Base-by-base conservation (phyloP, 2,888 invertebrate genomes). In the Lithosia quadra region DNA sequence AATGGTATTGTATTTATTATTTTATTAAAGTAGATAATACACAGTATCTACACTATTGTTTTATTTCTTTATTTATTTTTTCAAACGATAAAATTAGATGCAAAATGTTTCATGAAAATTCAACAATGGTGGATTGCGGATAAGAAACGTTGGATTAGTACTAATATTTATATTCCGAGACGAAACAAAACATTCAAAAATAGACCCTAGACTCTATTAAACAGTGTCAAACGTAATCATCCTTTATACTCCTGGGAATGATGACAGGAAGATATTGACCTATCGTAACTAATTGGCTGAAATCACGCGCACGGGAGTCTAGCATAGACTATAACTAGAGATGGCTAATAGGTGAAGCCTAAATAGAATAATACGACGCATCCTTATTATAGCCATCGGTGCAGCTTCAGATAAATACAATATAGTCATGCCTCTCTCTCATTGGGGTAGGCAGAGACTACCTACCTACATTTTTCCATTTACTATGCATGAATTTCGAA, bases 361-460 rank as follows among this genome's bases (percentile, higher is more conserved):
- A 89, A 96, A 96, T 96, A 95, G 96, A 92, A 96, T 96, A 96
- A 96, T 96, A 92, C 92, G 95, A 90, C 92, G 95, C 96, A 96
- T 96, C 96, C 96, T 96, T 92, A 95, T 96, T 96, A 96, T 87
- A 65, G 63, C 34, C 66, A 56, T 43, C 90, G 86, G 91, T 63
- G 63, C 63, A 55, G 15, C 33, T 55, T 22, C 63, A 34, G 22
- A 55, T 63, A 22, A 63, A 55, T 63, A 63, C 33, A 53, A 34
- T 39, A 39, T 21, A 39, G 56, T 56, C 22, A 36, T 49, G 43
- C 24, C 59, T 24, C 15, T 70, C 64, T 22, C 8, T 65, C 58
- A 33, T 33, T 58, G 49, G 28, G 13, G 39, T 15, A 39, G 39
- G 39, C 39, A 39, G 39, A 39, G 39, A 15, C 28, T 5, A n/a